Base-by-base conservation (phyloP, 2,797 vertebrate species). In the Pygocentrus nattereri region DNA sequence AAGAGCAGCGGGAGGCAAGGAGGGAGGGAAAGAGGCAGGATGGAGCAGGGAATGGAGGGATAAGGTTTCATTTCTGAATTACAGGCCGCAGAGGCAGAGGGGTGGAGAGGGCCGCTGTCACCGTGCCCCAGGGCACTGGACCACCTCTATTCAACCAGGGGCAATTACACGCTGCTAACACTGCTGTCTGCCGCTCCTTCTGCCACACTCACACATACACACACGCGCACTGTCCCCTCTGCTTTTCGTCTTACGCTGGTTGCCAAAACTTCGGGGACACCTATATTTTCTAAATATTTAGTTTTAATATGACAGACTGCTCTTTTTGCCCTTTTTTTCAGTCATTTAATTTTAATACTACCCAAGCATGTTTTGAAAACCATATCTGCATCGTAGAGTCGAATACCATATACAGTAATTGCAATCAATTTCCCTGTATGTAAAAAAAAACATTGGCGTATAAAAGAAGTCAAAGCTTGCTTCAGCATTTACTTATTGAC, bases 61-160 rank as follows among this genome's bases (percentile, higher is more conserved):
- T 30, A 44, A 71, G 47, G 34, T 52, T 56, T 64, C 23, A 38
- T 10, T 23, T 19, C 61, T 52, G 61, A 52, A 69, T 69, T 69
- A 69, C 25, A 71, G 38, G 34, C 44, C 80, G 30, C 31, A 21
- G 44, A 49, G 44, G 74, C 31, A 21, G 54, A 78, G 50, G 65
- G 64, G 10, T 78, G 64, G 52, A 73, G 34, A 52, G 70, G 50
- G 44, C 41, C 49, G 47, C 62, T 80, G 61, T 69, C 80, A 79
- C 56, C 78, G 23, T 79, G 56, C 44, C 61, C 19, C 65, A 79
- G 52, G 38, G 69, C 38, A 27, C 67, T 54, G 64, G 34, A 79
- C 27, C 58, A 62, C 74, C 49, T 73, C 50, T 38, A 64, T 74
- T 67, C 21, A 78, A 50, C 61, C 50, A 73, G 81, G 68, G 64